Base-by-base conservation (phyloP, 2,113 vertebrate genomes). In the Ammodramus savannarum region DNA sequence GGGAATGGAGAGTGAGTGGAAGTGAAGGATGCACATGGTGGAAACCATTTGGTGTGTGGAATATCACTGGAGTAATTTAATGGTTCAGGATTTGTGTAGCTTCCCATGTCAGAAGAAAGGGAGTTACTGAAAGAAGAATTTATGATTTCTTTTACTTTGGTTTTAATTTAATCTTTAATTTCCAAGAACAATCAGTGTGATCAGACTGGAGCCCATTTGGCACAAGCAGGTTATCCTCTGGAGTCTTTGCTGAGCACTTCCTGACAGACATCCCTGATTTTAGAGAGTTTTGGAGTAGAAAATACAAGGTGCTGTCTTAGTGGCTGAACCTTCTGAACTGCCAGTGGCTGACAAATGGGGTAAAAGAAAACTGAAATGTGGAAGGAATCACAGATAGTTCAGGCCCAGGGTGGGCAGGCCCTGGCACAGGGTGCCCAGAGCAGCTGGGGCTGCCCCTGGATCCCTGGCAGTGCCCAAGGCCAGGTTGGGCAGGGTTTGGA, bases 401-500 rank as follows among this genome's bases (percentile, higher is more conserved):
- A 67, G n/a, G n/a, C 38, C n/a, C 52, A 67, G 66, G 8, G 4
- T 49, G 49, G 14, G 3, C 1, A 27, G 43, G 26, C 26, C 21
- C 13, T 87, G 58, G 66, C 76, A 19, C 32, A 65, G 41, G 41
- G 0, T 43, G 31, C 31, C 34, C 32, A 27, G 32, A 58, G 59
- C 0, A 66, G 36, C 43, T 57, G 75, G 12, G 58, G 36, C 51
- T 44, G 59, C 16, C n/a, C 38, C 68, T 51, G 49, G 15, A 46
- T 16, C 54, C n/a, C 29, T 75, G 61, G n/a, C 0, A 54, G 16
- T 34, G 77, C 1, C 69, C 62, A 2, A 52, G 54, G 44, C 44
- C 52, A 44, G 77, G n/a, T 0, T 52, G 51, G 66, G 71, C 0
- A 0, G 29, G 58, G 3, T 26, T 65, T 7, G 59, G 61, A 39